Evolutionary conservation across 2,113 vertebrate genomes (phyloP).

Genomic region (Uropsilus gracilis): DNA sequence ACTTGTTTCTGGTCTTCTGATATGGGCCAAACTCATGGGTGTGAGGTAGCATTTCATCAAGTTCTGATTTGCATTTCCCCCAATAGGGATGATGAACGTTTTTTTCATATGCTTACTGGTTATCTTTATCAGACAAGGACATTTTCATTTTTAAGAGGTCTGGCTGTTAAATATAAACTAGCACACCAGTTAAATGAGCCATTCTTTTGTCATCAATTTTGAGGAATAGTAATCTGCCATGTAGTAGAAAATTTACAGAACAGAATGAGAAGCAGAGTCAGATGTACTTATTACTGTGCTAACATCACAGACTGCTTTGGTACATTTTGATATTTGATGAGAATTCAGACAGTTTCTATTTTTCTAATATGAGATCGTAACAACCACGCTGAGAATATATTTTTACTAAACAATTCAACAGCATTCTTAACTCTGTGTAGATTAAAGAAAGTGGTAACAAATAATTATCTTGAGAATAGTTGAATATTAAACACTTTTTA

Average conservation of each 20-base stretch:
- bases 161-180: background rate
- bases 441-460: constrained; percentile 41
- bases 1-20: too few relatives aligned
- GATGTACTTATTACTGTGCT: background rate
- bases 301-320: background rate
- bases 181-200: background rate
- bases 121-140: background rate
- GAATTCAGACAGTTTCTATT: constrained; percentile 44
- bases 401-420: constrained; percentile 40
- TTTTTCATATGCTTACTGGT: too few relatives aligned
- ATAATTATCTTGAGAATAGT: constrained; percentile 10
- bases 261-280: background rate
- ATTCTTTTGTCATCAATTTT: constrained; percentile 32
- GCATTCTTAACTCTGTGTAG: constrained; percentile 27
- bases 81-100: too few relatives aligned
- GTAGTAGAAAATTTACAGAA: constrained; percentile 27
- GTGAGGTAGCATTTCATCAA: too few relatives aligned
- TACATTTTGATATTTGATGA: constrained; percentile 8
- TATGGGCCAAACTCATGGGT: too few relatives aligned
- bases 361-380: constrained; percentile 35
- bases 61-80: too few relatives aligned
- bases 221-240: background rate
- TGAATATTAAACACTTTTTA: constrained; percentile 21
- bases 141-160: constrained; percentile 28
- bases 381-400: background rate